These are phyloP conservation scores for Spilarctia lutea DNA, from an alignment of 2,888 invertebrate species.

Conservation along the genomic window DNA sequence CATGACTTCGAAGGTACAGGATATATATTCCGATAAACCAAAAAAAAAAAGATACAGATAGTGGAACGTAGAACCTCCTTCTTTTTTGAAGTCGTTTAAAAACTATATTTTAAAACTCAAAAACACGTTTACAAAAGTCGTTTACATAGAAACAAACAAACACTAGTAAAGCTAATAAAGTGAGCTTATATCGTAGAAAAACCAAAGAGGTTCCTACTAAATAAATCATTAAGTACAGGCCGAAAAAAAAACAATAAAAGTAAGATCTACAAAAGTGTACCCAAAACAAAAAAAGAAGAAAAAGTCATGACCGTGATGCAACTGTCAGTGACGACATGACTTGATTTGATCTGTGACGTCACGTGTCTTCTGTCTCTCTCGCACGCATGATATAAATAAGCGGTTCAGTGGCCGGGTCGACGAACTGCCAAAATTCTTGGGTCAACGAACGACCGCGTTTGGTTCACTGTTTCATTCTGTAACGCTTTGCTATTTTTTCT, in stretches of 20 bases:
- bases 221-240: background rate
- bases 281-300: constrained; percentile 8
- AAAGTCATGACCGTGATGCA: constrained; percentile 25
- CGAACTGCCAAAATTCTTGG: constrained; percentile 77
- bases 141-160: background rate
- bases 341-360: constrained; percentile 37
- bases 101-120: too few relatives aligned
- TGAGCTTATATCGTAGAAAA: background rate
- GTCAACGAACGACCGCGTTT: constrained; percentile 73
- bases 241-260: constrained; percentile 10
- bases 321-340: constrained; percentile 24
- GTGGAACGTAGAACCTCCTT: too few relatives aligned
- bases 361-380: constrained; percentile 46
- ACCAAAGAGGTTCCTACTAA: background rate
- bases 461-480: constrained; percentile 16
- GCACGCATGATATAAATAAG: constrained; percentile 62
- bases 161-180: too few relatives aligned
- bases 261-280: background rate
- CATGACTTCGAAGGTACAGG: too few relatives aligned
- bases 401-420: constrained; percentile 70
- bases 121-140: background rate
- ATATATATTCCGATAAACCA: too few relatives aligned
- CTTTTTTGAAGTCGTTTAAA: too few relatives aligned
- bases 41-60: too few relatives aligned
- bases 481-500: constrained; percentile 43